Evolutionary conservation across 2,113 vertebrate genomes (phyloP), one percentile per base, ranked within the genome.

Genomic region (Boulengerochromis microlepis): DNA sequence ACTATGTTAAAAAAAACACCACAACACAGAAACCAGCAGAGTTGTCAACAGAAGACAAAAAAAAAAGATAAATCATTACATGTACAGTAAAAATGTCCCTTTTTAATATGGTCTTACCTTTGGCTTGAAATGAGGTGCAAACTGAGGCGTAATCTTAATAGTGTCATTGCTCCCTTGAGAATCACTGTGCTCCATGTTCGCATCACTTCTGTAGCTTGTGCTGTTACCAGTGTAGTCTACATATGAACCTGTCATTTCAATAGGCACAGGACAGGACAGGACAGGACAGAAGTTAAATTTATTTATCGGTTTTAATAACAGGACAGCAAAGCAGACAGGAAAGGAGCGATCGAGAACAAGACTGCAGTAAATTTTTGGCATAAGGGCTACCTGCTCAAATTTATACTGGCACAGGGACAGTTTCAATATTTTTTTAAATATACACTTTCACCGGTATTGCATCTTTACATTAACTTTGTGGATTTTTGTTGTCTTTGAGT

Each of bases 141-240:
- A 93, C 96, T 98, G 98, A 89, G 97, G 97, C 56, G 98, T 97
- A 84, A 97, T 98, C 94, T 99, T 99, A 95, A 99, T 99, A 57
- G 99, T 99, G 94, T 99, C 99, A 42, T 99, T 99, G 92, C 97
- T 99, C 91, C 98, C 97, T 93, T 98, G 98, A 84, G 97, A 97
- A 83, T 98, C 97, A 57, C 96, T 96, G 91, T 96, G 97, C 82
- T 99, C 98, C 96, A 98, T 94, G 91, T 98, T 98, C 26, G 96
- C 96, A 54, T 99, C 98, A 26, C 98, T 99, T 95, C 95, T 99
- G 96, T 97, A 99, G 97, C 98, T 98, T 57, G 97, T 98, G 95
- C 97, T 98, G 94, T 97, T 99, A 90, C 97, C 98, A 45, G 97
- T 97, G 54, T 98, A 97, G 83, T 99, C 98, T 96, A 98, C 94